Conservation (phyloP, 2,113 vertebrate species). For the Oostethus manadensis region DNA sequence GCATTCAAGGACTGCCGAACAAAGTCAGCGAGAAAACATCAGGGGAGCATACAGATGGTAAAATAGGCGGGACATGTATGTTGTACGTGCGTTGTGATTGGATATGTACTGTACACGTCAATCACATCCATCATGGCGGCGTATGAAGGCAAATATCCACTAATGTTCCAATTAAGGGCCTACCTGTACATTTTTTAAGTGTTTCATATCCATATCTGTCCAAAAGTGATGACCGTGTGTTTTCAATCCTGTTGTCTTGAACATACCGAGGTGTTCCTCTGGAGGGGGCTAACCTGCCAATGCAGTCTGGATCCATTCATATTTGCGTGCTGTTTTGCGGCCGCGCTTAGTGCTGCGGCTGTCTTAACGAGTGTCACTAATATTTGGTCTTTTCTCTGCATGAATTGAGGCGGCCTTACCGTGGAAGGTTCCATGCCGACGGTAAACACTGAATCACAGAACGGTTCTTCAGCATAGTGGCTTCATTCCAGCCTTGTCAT, state of each 20-base stretch:
- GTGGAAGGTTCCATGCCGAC: neutral
- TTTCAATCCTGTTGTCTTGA: constrained; percentile 2
- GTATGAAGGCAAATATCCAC: neutral
- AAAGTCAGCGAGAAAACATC: too few relatives aligned
- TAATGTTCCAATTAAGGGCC: neutral
- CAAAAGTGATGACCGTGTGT: constrained; percentile 22
- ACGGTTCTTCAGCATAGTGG: neutral
- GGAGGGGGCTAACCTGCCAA: neutral
- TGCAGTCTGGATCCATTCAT: neutral
- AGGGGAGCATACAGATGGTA: too few relatives aligned
- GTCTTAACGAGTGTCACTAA: neutral
- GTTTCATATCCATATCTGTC: constrained; percentile 16
- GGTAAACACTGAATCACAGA: neutral
- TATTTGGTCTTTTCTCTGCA: neutral
- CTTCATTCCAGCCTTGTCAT: too few relatives aligned
- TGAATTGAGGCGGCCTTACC: neutral
- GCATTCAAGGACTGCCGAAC: too few relatives aligned
- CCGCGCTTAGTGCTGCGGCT: neutral
- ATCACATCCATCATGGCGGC: neutral
- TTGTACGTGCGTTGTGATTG: too few relatives aligned
- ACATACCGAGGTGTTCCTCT: constrained; percentile 16
- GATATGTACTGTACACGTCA: too few relatives aligned
- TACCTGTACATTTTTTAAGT: neutral
- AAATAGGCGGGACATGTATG: too few relatives aligned
- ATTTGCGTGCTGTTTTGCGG: neutral